Conservation (phyloP, 2,113 vertebrate genomes). For the Castor canadensis region DNA sequence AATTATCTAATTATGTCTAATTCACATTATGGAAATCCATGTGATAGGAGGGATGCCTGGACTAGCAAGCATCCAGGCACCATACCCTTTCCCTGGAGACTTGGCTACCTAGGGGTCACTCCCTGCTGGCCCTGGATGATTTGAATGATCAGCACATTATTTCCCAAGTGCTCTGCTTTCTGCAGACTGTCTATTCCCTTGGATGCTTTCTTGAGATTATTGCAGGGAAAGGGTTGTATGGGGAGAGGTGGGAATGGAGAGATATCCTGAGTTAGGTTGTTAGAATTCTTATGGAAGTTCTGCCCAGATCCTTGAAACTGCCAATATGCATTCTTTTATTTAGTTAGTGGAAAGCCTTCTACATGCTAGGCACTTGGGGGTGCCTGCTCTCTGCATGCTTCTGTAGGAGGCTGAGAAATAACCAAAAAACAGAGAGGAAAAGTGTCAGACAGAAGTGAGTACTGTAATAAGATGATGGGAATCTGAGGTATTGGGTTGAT, state of each 20-base stretch:
- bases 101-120: background rate
- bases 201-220: background rate
- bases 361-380: background rate
- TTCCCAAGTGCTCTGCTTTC: background rate
- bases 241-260: background rate
- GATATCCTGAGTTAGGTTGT: background rate
- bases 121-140: background rate
- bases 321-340: background rate
- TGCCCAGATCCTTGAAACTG: background rate
- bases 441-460: no score
- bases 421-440: background rate
- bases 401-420: background rate
- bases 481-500: background rate
- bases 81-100: background rate
- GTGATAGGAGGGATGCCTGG: background rate
- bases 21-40: background rate
- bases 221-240: background rate
- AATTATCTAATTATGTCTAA: conserved; percentile 45
- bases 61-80: background rate
- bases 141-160: background rate
- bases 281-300: background rate
- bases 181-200: background rate
- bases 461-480: background rate
- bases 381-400: background rate
- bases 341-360: background rate